Base-by-base conservation (phyloP, 2,113 vertebrate genomes). In the Salvator merianae region DNA sequence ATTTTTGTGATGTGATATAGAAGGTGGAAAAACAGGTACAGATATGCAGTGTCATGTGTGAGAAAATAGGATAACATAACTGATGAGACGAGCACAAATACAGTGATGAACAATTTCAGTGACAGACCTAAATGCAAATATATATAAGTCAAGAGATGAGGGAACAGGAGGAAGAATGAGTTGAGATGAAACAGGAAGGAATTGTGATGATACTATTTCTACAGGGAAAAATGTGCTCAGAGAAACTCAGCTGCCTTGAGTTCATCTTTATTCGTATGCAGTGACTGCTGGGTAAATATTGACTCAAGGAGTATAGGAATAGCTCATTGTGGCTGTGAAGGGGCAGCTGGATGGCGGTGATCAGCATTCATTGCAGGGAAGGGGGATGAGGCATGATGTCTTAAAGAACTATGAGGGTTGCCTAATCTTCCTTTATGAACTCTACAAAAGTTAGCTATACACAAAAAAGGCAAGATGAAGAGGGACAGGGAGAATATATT, bases 251-350 rank as follows among this genome's bases (percentile, higher is more conserved):
- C 38, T 43, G 47, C 28, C 59, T 34, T 75, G 59, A 77, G 59
- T 83, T 79, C 62, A 66, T 74, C 40, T 83, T 83, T 36, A 18
- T 36, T 43, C 36, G 6, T 68, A 28, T 59, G 74, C 34, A 26
- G 53, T 83, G 43, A 73, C 69, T 53, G 73, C 32, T 79, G 55
- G 59, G 59, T 85, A 85, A 82, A 85, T 73, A 82, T 68, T 88
- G 83, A 88, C 73, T 4, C 30, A 40, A 66, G 38, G 38, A 72
- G 34, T 53, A 22, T 30, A 88, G 66, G 36, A 18, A 77, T 65
- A 72, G 82, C 55, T 84, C 72, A 50, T 40, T 76, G 87, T 62
- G 18, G 55, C 55, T 81, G 24, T 53, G 79, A 81, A 77, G 79
- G 53, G 38, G 50, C 9, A 47, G 43, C 24, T 72, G 62, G 86